Conservation (phyloP, 2,888 invertebrate species). For the Oxystoma pomonae region DNA sequence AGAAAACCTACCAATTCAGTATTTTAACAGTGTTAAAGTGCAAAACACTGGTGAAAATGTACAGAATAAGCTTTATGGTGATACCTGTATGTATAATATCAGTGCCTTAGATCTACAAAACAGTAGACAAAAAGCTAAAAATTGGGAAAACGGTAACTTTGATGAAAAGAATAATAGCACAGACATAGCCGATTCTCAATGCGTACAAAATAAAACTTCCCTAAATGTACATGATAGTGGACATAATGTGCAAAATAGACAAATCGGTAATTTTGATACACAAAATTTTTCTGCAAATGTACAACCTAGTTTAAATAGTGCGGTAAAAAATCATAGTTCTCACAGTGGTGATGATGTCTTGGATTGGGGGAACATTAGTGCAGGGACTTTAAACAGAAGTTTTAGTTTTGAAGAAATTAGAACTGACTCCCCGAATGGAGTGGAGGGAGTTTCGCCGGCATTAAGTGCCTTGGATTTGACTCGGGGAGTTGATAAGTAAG, state of each 20-base stretch:
- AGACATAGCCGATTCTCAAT: no score
- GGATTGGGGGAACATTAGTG: slow-evolving; percentile 2
- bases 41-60: not conserved
- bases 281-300: no score
- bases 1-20: not conserved
- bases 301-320: no score
- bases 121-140: not conserved
- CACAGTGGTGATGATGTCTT: not conserved
- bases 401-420: slow-evolving; percentile 31
- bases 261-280: slow-evolving; percentile 27
- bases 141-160: not conserved
- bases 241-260: not conserved
- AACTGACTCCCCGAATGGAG: slow-evolving; percentile 24
- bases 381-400: slow-evolving; percentile 23
- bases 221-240: not conserved
- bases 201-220: not conserved
- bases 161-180: not conserved
- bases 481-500: slow-evolving; percentile 39
- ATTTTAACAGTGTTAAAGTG: no score
- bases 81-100: no score
- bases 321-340: no score
- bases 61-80: not conserved
- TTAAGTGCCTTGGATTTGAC: slow-evolving; percentile 35
- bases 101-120: no score
- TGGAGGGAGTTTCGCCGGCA: slow-evolving; percentile 26